Evolutionary conservation across 2,888 invertebrate genomes (phyloP), one percentile per base, ranked within the genome.

Genomic region (Neocrepidodera transversa): DNA sequence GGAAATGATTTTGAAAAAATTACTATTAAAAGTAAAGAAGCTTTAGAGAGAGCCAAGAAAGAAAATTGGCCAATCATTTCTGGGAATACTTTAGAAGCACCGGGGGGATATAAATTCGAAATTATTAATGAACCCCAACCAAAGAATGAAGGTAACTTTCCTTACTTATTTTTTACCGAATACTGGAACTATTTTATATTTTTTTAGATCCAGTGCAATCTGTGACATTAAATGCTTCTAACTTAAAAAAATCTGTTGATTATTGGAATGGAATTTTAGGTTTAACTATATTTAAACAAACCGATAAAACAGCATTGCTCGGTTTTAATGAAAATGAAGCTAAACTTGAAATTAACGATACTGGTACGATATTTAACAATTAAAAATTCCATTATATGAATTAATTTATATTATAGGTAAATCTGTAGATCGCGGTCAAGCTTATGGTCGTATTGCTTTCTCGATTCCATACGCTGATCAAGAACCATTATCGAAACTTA

Each of bases 381-480:
- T 10, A 20, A n/a, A n/a, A n/a, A n/a, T n/a, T n/a, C n/a, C n/a
- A n/a, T n/a, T n/a, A n/a, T n/a, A n/a, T n/a, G n/a, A n/a, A 23
- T 18, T 18, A 14, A 10, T 16, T 35, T 35, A 32, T 63, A 63
- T 63, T 66, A 18, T 76, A 88, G 89, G 83, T 60, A 81, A 76
- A 48, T 80, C 86, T 26, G 83, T 98, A 2, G 86, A 95, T 75
- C 91, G 91, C 67, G 95, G 90, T 1, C 88, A 91, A 75, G 96
- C 96, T 0, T 97, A 92, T 81, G 98, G 98, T 0, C 87, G 98
- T 56, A 93, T 97, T 71, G 98, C 99, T 0, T 98, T 97, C 81
- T 87, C 95, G 0, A 90, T 93, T 67, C 96, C 97, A 0, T 82
- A 84, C 65, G 83, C 84, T 10, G 83, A 92, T 70, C 90, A 96